Percentiles rank a stretch among this genome's conserved stretches.
These are phyloP conservation scores for Boulengeromyrus knoepffleri DNA, from an alignment of 2,113 vertebrate species.

Conservation along the genomic window DNA sequence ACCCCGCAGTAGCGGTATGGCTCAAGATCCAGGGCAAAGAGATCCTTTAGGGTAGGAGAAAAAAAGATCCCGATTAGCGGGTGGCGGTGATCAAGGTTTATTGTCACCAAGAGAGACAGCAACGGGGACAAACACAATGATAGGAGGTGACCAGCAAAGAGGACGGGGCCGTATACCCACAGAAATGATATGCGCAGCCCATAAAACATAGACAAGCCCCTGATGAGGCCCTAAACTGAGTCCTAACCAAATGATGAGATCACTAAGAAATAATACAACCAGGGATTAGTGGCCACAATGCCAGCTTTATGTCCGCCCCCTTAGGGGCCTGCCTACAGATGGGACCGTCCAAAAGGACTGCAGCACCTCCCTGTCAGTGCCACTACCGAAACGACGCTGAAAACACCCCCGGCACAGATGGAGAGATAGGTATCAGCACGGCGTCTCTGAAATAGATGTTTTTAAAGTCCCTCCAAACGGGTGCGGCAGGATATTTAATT, in stretches of 20 bases:
- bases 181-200: constrained; percentile 23
- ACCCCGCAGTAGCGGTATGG: constrained; percentile 96
- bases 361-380: not conserved
- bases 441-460: not conserved
- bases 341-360: constrained; percentile 17
- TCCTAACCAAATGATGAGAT: not conserved
- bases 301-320: not conserved
- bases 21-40: constrained; percentile 94
- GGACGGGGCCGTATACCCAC: constrained; percentile 23
- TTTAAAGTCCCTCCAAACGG: not conserved
- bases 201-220: constrained; percentile 28
- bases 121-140: constrained; percentile 24
- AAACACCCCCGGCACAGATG: not conserved
- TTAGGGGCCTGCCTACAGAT: not conserved
- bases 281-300: constrained; percentile 1
- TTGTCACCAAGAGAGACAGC: constrained; percentile 11
- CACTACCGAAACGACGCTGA: not conserved
- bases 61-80: constrained; percentile 3
- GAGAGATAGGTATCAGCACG: not conserved
- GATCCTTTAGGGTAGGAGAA: constrained; percentile 68
- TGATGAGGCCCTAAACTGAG: not conserved
- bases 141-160: constrained; percentile 29
- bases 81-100: not conserved
- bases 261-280: not conserved
- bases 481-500: not conserved